A percentile compares a stretch with the other conserved stretches of the same genome.
Evolutionary conservation across 1,140 invertebrate genomes (phyloP).

Genomic region (Drosophila arawakana): DNA sequence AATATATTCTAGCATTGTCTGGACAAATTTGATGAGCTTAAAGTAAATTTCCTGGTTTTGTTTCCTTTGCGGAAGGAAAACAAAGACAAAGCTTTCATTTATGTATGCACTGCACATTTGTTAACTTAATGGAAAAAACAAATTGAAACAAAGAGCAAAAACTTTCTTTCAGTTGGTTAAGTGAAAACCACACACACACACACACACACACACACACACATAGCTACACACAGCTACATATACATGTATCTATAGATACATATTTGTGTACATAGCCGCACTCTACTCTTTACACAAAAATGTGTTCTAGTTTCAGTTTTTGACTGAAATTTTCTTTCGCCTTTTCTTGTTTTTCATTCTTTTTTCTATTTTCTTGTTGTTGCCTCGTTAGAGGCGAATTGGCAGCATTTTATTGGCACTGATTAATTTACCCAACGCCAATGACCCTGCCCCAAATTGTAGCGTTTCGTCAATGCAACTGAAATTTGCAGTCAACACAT

Average conservation of each 20-base stretch:
- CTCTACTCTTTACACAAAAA: neutral
- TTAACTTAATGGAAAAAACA: neutral
- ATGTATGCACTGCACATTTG: neutral
- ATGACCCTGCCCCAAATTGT: conserved; percentile 40
- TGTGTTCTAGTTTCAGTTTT: conserved; percentile 23
- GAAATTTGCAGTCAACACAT: neutral
- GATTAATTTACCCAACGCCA: conserved; percentile 37
- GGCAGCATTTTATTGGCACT: conserved; percentile 34
- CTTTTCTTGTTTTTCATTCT: conserved; percentile 6
- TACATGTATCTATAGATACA: neutral
- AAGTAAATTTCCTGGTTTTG: neutral
- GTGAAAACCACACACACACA: conserved; percentile 1
- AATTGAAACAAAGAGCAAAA: conserved; percentile 3
- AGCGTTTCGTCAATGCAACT: conserved; percentile 4
- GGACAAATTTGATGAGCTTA: neutral
- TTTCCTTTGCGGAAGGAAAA: neutral
- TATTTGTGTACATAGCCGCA: neutral
- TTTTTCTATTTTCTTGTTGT: conserved; percentile 13
- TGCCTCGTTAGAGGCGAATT: conserved; percentile 16
- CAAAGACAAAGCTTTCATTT: neutral
- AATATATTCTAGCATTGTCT: neutral
- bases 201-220: neutral
- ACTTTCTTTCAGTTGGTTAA: neutral
- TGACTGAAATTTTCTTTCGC: conserved; percentile 22
- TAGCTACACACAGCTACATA: neutral